Evolutionary conservation across 2,888 invertebrate genomes (phyloP), one percentile per base, ranked within the genome.

Genomic region (Nomada hirtipes): DNA sequence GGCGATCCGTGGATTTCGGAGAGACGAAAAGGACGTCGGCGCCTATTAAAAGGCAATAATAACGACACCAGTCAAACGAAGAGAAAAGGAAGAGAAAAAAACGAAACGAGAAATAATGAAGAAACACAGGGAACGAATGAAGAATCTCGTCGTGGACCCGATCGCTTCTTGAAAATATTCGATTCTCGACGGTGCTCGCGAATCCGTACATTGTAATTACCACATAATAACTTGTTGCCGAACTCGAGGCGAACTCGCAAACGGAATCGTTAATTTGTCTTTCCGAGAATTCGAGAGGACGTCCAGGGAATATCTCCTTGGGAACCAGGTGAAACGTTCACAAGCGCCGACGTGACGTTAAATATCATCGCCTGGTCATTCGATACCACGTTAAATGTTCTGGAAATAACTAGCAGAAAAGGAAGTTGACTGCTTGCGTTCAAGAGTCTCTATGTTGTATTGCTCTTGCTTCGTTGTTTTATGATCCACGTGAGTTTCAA

Each of bases 201-300:
- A 82, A 72, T 82, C 79, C 84, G 80, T 82, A 86, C 84, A 82
- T 88, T 86, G 88, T 88, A 85, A 87, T 88, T 88, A 87, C 87
- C 83, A 86, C 86, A 87, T 84, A 86, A 84, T 84, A 87, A 86
- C 76, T 85, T 76, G 80, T 80, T 77, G 79, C 78, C 76, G 57
- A 52, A 60, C 67, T 73, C 57, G 80, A 65, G 71, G 69, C 68
- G 53, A 53, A 61, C 75, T 81, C 82, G 82, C 86, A 85, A 84
- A 71, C 77, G 77, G 88, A 86, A 88, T 88, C 82, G 79, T 86
- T 86, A 85, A 89, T 88, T 85, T 69, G 75, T 80, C 83, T 88
- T 88, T 88, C 88, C 79, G 42, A 72, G 88, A 88, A 88, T 76
- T 78, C 59, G 60, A 29, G 69, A 60, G 82, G 71, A 79, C 36